Conservation (phyloP, 2,797 vertebrate species). For the Danio aesculapii region DNA sequence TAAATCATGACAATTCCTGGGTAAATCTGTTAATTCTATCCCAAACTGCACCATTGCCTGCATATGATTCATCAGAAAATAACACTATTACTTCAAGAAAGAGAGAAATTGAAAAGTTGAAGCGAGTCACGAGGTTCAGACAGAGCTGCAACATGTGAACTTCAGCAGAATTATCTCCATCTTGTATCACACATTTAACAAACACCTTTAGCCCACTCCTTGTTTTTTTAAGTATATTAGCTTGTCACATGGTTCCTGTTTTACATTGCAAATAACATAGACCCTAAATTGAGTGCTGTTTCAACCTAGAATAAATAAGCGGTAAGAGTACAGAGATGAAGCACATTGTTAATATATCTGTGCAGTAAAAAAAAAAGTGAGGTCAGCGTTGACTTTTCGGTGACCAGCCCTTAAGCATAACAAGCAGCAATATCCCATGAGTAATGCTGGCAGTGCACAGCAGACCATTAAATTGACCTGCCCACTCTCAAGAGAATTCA, state of each 20-base stretch:
- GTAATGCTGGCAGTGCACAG: conserved; percentile 64
- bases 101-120: not conserved
- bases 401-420: conserved; percentile 61
- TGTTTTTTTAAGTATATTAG: conserved; percentile 1
- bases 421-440: conserved; percentile 66
- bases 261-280: not conserved
- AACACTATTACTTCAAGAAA: not conserved
- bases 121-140: conserved; percentile 29
- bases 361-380: not conserved
- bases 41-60: not conserved
- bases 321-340: not conserved
- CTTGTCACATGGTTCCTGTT: not conserved
- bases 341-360: not conserved
- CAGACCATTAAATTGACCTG: conserved; percentile 49
- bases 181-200: conserved; percentile 12
- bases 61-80: not conserved
- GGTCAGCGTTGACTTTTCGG: conserved; percentile 31
- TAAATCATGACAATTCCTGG: no score
- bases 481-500: conserved; percentile 53
- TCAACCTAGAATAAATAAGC: not conserved
- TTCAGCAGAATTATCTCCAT: not conserved
- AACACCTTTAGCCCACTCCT: conserved; percentile 10
- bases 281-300: not conserved
- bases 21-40: not conserved
- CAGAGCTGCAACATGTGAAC: conserved; percentile 7